Conservation (phyloP, 2,113 vertebrate genomes). For the Bettongia penicillata region DNA sequence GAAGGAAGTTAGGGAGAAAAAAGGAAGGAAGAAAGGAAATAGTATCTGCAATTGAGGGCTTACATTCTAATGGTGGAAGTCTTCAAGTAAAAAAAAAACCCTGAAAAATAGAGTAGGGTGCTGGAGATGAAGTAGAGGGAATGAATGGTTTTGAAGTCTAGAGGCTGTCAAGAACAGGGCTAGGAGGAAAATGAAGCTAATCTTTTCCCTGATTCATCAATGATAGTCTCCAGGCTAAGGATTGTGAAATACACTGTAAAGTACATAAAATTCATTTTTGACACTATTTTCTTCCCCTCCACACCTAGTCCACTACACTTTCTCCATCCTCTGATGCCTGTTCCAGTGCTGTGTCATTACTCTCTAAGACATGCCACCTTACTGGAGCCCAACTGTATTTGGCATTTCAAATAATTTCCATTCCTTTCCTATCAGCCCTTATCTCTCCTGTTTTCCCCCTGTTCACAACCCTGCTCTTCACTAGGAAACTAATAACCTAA, state of each 20-base stretch:
- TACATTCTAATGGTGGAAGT: not conserved
- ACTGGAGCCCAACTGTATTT: not conserved
- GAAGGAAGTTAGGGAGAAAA: not conserved
- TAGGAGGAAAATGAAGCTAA: not conserved
- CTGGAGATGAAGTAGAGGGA: not conserved
- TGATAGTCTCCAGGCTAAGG: not conserved
- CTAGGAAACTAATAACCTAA: not conserved
- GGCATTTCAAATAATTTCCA: not conserved
- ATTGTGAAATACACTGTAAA: conserved; percentile 7
- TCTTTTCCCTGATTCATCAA: not conserved
- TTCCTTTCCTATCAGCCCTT: not conserved
- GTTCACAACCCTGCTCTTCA: not conserved
- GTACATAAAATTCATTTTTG: conserved; percentile 28
- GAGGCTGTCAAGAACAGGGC: not conserved
- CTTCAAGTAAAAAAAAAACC: not conserved
- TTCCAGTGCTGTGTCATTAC: not conserved
- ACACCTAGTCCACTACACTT: not conserved
- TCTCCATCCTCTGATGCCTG: not conserved
- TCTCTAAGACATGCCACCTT: not conserved
- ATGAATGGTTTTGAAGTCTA: not conserved
- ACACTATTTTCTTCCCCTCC: not conserved
- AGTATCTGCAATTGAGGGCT: not conserved
- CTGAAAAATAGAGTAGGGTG: not conserved
- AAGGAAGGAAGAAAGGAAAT: not conserved
- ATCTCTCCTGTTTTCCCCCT: not conserved